These are phyloP conservation scores for Pomacea canaliculata DNA, from an alignment of 2,888 invertebrate genomes.

Conservation along the genomic window DNA sequence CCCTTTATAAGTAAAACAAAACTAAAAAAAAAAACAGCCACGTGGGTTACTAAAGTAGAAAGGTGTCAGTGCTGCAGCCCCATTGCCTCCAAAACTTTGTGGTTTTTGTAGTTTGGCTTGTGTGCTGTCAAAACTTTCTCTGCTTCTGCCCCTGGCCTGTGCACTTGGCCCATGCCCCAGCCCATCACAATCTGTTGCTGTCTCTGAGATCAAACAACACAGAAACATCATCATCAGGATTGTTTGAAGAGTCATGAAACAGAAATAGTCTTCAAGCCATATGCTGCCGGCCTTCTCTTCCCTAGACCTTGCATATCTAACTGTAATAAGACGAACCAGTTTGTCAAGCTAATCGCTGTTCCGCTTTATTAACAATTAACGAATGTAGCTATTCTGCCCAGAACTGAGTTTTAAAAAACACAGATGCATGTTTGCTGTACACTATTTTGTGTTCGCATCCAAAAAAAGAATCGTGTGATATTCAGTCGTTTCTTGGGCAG, in stretches of 20 bases:
- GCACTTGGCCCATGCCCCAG: conserved; percentile 10
- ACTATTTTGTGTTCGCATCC: no score
- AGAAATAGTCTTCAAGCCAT: conserved; percentile 51
- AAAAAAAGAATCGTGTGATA: no score
- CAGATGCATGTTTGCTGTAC: no score
- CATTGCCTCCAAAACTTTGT: neutral
- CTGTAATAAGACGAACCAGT: neutral
- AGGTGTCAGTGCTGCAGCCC: conserved; percentile 2
- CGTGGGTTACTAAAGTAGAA: neutral
- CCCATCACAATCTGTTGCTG: conserved; percentile 6
- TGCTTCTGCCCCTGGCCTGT: conserved; percentile 8
- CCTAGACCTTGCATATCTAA: neutral
- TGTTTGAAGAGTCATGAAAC: conserved; percentile 41
- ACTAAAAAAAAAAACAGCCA: no score
- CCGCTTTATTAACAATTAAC: conserved; percentile 25
- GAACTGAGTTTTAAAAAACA: no score
- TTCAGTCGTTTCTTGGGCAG: no score
- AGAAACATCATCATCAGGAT: conserved; percentile 43
- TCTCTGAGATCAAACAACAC: conserved; percentile 8
- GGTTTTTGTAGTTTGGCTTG: conserved; percentile 5
- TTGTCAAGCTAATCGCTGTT: conserved; percentile 3
- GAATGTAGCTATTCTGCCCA: neutral
- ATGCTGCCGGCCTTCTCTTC: conserved; percentile 1
- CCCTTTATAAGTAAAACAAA: neutral
- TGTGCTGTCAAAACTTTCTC: neutral